These are phyloP conservation scores for Hafferia zeledoni DNA, from an alignment of 2,797 vertebrate species.

Conservation along the genomic window DNA sequence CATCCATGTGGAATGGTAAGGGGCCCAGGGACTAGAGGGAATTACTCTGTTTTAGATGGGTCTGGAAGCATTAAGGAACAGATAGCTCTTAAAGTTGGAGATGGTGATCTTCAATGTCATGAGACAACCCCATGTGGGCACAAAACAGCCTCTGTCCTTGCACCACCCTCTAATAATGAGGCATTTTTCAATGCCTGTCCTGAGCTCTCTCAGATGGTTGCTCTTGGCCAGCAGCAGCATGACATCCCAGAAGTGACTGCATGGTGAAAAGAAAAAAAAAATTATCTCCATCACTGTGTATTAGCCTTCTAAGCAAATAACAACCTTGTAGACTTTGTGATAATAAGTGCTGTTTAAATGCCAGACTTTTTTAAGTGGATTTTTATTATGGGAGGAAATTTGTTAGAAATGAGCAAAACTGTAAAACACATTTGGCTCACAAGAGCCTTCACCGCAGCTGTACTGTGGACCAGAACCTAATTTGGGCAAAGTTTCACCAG, in stretches of 20 bases:
- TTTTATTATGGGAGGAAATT: slow-evolving; percentile 1
- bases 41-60: neutral
- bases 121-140: neutral
- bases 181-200: neutral
- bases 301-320: neutral
- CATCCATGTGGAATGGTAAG: neutral
- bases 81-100: neutral
- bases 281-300: neutral
- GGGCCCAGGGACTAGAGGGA: neutral
- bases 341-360: neutral
- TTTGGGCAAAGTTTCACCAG: neutral
- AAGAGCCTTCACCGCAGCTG: neutral
- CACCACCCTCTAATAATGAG: neutral
- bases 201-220: neutral
- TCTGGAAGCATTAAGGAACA: neutral
- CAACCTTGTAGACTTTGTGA: neutral
- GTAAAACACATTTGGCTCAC: neutral
- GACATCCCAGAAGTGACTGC: neutral
- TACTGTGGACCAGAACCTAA: neutral
- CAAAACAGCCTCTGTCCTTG: neutral
- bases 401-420: neutral
- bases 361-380: neutral
- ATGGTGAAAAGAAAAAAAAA: neutral
- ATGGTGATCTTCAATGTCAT: neutral
- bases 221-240: neutral